These are phyloP conservation scores for Dysidea cf. avara DNA, from an alignment of 37 sponge, comb jelly and placozoan genomes.

Conservation along the genomic window DNA sequence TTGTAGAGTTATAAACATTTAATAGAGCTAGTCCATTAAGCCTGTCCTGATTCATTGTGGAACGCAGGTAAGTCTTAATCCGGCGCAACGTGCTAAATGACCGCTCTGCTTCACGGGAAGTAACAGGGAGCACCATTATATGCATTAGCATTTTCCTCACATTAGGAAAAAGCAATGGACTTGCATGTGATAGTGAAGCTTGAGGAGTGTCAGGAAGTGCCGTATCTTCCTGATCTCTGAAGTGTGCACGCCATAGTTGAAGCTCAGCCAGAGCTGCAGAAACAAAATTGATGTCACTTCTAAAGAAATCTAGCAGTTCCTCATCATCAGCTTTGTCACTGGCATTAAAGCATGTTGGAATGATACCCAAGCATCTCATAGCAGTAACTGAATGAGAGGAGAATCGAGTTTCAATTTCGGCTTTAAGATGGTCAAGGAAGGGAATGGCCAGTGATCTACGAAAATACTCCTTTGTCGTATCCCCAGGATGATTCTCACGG, in stretches of 20 bases:
- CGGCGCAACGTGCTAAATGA: conserved; percentile 39
- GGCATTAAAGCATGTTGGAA: conserved; percentile 29
- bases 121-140: conserved; percentile 51
- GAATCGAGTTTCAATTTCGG: conserved; percentile 44
- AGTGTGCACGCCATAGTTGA: conserved; percentile 30
- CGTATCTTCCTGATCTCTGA: neutral
- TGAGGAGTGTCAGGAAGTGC: conserved; percentile 29
- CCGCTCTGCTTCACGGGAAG: conserved; percentile 37
- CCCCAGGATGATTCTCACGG: conserved; percentile 56
- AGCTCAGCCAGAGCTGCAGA: conserved; percentile 30
- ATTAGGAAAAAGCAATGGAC: no score
- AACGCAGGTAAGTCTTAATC: conserved; percentile 39
- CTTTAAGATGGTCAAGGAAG: no score
- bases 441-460: conserved; percentile 48
- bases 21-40: conserved; percentile 49
- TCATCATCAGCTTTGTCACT: no score
- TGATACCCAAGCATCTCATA: conserved; percentile 24
- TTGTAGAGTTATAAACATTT: conserved; percentile 33
- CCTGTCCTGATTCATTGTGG: conserved; percentile 38
- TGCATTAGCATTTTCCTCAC: no score
- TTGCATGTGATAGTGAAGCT: conserved; percentile 23
- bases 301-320: conserved; percentile 26
- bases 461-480: conserved; percentile 47
- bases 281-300: conserved; percentile 28
- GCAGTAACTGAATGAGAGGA: conserved; percentile 19